Percentiles rank a stretch among this genome's conserved stretches.
Evolutionary conservation across 1,140 invertebrate genomes (phyloP).

Genomic region (Philotrypesis tridentata): DNA sequence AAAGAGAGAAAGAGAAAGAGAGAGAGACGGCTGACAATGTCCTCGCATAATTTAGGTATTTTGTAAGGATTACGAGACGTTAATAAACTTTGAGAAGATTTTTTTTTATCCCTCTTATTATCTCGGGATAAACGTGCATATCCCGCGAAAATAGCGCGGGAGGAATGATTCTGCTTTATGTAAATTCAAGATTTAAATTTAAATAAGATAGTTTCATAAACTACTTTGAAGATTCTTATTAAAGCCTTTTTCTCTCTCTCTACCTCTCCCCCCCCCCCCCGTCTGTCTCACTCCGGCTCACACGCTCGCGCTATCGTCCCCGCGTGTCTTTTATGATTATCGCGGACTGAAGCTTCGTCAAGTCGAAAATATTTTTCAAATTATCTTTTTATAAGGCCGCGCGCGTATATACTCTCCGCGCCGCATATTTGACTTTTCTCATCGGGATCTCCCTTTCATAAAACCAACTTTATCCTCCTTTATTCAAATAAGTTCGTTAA

Average conservation of each 20-base stretch:
- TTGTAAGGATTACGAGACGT: constrained; percentile 43
- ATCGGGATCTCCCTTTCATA: constrained; percentile 28
- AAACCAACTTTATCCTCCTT: constrained; percentile 26
- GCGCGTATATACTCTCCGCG: background rate
- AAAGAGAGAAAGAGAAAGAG: no score
- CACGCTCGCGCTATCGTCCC: background rate
- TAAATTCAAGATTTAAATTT: constrained; percentile 50
- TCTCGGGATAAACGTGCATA: background rate
- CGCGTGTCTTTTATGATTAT: constrained; percentile 39
- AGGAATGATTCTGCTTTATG: constrained; percentile 46
- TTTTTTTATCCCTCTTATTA: background rate
- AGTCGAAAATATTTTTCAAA: constrained; percentile 50
- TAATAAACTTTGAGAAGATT: constrained; percentile 41
- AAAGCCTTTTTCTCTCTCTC: constrained; percentile 29
- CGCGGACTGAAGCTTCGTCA: constrained; percentile 24
- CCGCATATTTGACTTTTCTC: constrained; percentile 38
- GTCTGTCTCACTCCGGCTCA: no score
- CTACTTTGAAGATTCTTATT: constrained; percentile 50
- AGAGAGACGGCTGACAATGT: constrained; percentile 38
- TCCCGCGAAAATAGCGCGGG: background rate
- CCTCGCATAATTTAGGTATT: constrained; percentile 46
- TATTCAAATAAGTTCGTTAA: constrained; percentile 19
- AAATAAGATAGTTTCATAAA: constrained; percentile 49
- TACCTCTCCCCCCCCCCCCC: background rate
- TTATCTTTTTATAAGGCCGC: constrained; percentile 40